Evolutionary conservation across 1,140 invertebrate species (phyloP), one percentile per base, ranked within the genome.

Genomic region (Paramacrobiotus metropolitanus): DNA sequence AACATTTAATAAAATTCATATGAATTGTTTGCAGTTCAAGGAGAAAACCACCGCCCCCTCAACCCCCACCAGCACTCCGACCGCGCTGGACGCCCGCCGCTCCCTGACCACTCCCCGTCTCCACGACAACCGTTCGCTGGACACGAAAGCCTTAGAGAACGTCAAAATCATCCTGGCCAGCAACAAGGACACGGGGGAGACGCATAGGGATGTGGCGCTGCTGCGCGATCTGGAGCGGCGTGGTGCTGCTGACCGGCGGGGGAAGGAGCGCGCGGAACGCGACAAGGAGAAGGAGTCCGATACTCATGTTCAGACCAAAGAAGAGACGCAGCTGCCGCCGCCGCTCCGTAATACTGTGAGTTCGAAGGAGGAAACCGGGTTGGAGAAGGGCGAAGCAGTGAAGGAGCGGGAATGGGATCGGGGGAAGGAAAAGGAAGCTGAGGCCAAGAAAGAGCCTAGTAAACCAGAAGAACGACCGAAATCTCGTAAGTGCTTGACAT

Each of bases 1-100:
- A n/a, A n/a, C n/a, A n/a, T n/a, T n/a, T n/a, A n/a, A n/a, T 40
- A 24, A 20, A 67, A 45, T 40, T 40, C 34, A 40, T 9, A 15
- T 40, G 34, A n/a, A 15, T 40, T 40, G 9, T 40, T 40, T n/a
- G n/a, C 34, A 40, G 34, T 40, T 40, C 34, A 40, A 40, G n/a
- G n/a, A 40, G 9, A 9, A n/a, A 15, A 15, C 34, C 34, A 15
- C 34, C 9, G n/a, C 34, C n/a, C 34, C 34, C 9, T 40, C 34
- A 40, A 40, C n/a, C 34, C 34, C 34, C 9, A 40, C 34, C 34
- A 40, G 9, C 34, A 40, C 34, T n/a, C 9, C 34, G 34, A 40
- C 9, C n/a, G 9, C 34, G 9, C 34, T 40, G 9, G 34, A 40
- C 34, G 34, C n/a, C 34, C 34, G 9, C 9, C 34, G 34, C 9